These are phyloP conservation scores for Blastomussa wellsi DNA, from an alignment of 92 coral and sea anemone species.

Conservation along the genomic window DNA sequence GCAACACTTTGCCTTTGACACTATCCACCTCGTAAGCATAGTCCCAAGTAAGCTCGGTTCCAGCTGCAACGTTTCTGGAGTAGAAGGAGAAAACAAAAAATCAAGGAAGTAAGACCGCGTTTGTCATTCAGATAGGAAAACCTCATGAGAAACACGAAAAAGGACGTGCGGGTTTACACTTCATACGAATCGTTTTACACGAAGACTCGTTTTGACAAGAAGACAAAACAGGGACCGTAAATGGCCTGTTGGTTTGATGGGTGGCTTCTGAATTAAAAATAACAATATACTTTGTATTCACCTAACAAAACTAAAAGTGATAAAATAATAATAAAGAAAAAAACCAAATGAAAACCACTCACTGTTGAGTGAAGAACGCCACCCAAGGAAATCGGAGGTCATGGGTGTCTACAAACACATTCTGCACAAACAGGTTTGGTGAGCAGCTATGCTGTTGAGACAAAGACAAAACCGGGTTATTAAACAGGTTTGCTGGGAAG, in stretches of 20 bases:
- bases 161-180: too few species aligned
- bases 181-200: too few species aligned
- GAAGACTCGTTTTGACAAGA: too few species aligned
- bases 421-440: slow-evolving; percentile 96
- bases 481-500: neutral
- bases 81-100: neutral
- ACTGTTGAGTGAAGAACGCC: slow-evolving; percentile 98
- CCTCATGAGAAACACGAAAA: too few species aligned
- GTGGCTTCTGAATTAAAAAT: too few species aligned
- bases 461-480: neutral
- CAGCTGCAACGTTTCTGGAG: slow-evolving; percentile 87
- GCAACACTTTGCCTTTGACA: slow-evolving; percentile 87
- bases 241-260: too few species aligned
- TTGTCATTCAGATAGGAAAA: too few species aligned
- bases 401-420: slow-evolving; percentile 97
- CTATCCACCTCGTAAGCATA: slow-evolving; percentile 99
- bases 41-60: slow-evolving; percentile 95
- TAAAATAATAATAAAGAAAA: neutral
- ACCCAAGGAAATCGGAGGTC: slow-evolving; percentile 98
- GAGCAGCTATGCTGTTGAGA: slow-evolving; percentile 92
- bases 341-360: slow-evolving; percentile 43
- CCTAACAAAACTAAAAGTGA: too few species aligned
- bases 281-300: too few species aligned
- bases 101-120: too few species aligned
- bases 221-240: too few species aligned